Evolutionary conservation across 2,888 invertebrate species (phyloP).

Genomic region (Polydrusus pterygomalis): DNA sequence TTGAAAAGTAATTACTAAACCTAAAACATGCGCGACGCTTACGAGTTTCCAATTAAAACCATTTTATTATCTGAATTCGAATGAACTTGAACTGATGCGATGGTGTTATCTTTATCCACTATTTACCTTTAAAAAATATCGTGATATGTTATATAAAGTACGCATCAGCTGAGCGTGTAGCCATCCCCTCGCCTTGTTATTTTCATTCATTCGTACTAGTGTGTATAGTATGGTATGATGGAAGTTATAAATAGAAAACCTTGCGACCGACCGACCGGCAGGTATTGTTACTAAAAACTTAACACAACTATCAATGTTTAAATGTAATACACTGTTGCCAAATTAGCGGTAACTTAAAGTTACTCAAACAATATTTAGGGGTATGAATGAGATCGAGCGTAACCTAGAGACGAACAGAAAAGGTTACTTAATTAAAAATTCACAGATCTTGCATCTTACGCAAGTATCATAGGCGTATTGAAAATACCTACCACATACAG

Average conservation of each 20-base stretch:
- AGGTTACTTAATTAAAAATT: too few species aligned
- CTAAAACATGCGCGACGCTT: background rate
- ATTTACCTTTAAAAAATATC: conserved; percentile 42
- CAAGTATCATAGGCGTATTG: too few species aligned
- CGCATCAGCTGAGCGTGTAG: conserved; percentile 52
- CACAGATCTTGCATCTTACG: too few species aligned
- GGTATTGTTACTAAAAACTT: conserved; percentile 27
- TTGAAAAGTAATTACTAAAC: background rate
- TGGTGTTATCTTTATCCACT: conserved; percentile 24
- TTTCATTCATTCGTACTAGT: conserved; percentile 50
- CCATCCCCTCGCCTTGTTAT: conserved; percentile 40
- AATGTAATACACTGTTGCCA: conserved; percentile 24
- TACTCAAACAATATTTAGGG: too few species aligned
- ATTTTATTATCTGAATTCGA: conserved; percentile 14
- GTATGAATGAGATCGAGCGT: too few species aligned
- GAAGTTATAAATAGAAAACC: conserved; percentile 50
- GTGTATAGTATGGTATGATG: conserved; percentile 16
- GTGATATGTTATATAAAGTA: conserved; percentile 42
- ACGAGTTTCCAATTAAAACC: conserved; percentile 14
- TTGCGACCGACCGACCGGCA: conserved; percentile 38
- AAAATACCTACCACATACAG: too few species aligned
- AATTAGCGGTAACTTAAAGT: background rate
- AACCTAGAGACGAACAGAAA: too few species aligned
- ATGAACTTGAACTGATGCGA: conserved; percentile 41
- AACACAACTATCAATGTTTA: conserved; percentile 12